A percentile compares a stretch with the other conserved stretches of the same genome.
Evolutionary conservation across 2,113 vertebrate species (phyloP).

Genomic region (Hippolais icterina): DNA sequence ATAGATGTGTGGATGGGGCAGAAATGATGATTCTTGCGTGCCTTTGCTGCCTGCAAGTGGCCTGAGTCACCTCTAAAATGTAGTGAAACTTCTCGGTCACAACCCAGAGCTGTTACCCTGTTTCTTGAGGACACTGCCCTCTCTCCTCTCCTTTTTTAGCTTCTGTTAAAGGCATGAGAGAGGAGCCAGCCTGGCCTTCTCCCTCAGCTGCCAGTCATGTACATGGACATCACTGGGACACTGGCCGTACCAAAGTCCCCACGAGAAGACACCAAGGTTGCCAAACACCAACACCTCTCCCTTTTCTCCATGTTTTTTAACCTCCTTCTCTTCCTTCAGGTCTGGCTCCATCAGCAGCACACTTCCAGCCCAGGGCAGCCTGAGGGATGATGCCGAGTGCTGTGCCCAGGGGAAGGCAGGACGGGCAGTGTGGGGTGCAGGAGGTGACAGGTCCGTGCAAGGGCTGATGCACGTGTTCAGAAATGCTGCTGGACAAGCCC

Average conservation of each 20-base stretch:
- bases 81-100: neutral
- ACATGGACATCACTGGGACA: neutral
- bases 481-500: slow-evolving; percentile 14
- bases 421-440: neutral
- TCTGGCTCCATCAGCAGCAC: neutral
- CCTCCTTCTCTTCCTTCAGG: neutral
- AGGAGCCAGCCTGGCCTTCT: neutral
- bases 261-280: rapidly evolving
- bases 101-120: neutral
- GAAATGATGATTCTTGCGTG: neutral
- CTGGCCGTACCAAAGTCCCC: neutral
- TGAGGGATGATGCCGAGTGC: rapidly evolving
- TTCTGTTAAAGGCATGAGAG: neutral
- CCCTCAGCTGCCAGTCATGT: neutral
- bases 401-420: neutral
- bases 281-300: neutral
- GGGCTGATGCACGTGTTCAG: neutral
- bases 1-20: neutral
- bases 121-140: neutral
- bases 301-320: neutral
- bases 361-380: neutral
- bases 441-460: neutral
- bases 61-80: neutral
- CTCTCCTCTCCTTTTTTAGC: neutral
- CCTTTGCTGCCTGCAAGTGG: neutral